These are phyloP conservation scores for Zenarchopterus dispar DNA, from an alignment of 2,797 vertebrate genomes.

Conservation along the genomic window DNA sequence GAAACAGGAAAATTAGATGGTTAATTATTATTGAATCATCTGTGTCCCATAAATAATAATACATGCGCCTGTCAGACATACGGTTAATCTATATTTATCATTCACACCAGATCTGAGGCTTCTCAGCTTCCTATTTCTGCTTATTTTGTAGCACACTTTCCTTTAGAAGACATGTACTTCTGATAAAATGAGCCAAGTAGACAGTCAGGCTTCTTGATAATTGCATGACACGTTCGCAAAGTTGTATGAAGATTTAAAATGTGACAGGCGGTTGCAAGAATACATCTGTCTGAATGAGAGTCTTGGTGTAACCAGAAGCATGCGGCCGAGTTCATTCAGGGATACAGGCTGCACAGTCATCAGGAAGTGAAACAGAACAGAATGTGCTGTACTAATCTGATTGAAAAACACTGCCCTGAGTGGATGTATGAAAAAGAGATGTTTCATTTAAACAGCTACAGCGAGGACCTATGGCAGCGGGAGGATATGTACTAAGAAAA, in stretches of 20 bases:
- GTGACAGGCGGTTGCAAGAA: conserved; percentile 46
- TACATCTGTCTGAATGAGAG: conserved; percentile 59
- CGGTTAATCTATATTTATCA: background rate
- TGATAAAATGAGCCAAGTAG: conserved; percentile 6
- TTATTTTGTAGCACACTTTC: background rate
- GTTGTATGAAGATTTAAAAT: conserved; percentile 25
- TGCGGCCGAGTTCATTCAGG: conserved; percentile 82
- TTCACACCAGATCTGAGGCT: background rate
- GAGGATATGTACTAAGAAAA: conserved; percentile 39
- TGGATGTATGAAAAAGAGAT: conserved; percentile 70
- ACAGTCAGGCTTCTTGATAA: conserved; percentile 2
- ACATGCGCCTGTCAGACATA: background rate
- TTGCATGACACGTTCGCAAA: conserved; percentile 22
- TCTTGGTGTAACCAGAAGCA: conserved; percentile 77
- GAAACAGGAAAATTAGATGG: conserved; percentile 2
- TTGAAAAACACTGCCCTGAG: conserved; percentile 83
- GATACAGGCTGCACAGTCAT: conserved; percentile 83
- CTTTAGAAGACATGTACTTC: background rate
- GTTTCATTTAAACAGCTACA: conserved; percentile 73
- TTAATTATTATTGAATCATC: conserved; percentile 13
- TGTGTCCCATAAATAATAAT: background rate
- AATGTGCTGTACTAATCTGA: conserved; percentile 87
- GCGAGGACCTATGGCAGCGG: conserved; percentile 58
- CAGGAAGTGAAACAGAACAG: conserved; percentile 89
- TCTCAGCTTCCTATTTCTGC: background rate